phyloP scores from a whole-genome alignment of 2,113 vertebrate species.

The Anser brachyrhynchus region DNA sequence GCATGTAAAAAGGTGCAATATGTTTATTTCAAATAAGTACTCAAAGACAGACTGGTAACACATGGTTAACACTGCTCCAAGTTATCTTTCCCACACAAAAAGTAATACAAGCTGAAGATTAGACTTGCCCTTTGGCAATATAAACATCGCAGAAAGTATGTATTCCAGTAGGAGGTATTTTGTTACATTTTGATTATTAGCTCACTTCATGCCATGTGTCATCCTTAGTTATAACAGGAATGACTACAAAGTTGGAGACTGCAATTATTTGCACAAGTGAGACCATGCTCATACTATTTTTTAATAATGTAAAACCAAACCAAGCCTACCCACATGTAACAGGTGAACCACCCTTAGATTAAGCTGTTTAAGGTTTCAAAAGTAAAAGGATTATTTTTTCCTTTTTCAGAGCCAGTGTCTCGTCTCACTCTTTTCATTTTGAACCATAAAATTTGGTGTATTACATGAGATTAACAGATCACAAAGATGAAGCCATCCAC shows the following conservation, averaged over 20 bases:
- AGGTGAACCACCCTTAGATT: not conserved
- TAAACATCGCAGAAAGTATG: not conserved
- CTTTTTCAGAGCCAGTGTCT: not conserved
- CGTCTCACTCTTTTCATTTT: not conserved
- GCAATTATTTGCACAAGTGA: not conserved
- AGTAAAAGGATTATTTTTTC: not conserved
- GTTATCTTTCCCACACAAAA: not conserved
- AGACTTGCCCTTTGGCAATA: slow-evolving; percentile 4
- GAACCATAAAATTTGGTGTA: not conserved
- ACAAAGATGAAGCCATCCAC: not conserved
- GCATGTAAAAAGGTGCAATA: not conserved
- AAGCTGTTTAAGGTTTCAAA: not conserved
- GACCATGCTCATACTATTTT: not conserved
- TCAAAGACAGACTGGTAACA: not conserved
- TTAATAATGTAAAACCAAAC: not conserved
- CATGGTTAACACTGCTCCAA: not conserved
- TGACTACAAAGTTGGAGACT: not conserved
- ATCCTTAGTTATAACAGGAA: not conserved
- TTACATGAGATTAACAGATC: not conserved
- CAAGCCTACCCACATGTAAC: not conserved
- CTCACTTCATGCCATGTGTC: not conserved
- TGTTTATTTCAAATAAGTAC: slow-evolving; percentile 60
- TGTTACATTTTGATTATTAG: not conserved
- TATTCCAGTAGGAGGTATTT: not conserved
- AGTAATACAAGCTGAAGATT: not conserved